phyloP scores from a whole-genome alignment of 1,140 invertebrate species.

The Carcinoscorpius rotundicauda region DNA sequence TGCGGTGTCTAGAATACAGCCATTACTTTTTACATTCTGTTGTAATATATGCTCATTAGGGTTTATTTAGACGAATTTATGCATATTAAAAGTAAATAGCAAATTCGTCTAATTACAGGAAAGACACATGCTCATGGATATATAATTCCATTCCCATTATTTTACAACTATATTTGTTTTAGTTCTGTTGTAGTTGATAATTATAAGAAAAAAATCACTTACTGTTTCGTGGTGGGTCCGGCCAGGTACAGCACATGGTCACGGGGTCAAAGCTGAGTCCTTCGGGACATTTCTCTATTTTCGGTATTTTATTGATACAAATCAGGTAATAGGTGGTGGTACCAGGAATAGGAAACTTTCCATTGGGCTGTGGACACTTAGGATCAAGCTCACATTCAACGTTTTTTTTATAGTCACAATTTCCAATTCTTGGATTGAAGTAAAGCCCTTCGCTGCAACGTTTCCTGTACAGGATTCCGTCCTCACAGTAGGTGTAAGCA shows the following conservation, averaged over 20 bases:
- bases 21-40: too few species aligned
- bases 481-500: slow-evolving; percentile 6
- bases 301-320: slow-evolving; percentile 23
- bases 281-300: slow-evolving; percentile 22
- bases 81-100: too few species aligned
- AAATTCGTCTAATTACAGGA: too few species aligned
- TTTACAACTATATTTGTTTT: too few species aligned
- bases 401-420: slow-evolving; percentile 7
- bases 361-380: slow-evolving; percentile 1
- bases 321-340: slow-evolving; percentile 23
- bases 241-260: background rate
- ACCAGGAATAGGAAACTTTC: slow-evolving; percentile 5
- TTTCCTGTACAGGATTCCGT: background rate
- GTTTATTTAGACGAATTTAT: too few species aligned
- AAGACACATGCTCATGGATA: too few species aligned
- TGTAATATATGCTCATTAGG: too few species aligned
- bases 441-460: slow-evolving; percentile 5
- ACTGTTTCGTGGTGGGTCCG: background rate
- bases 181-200: too few species aligned
- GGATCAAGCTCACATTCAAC: slow-evolving; percentile 1
- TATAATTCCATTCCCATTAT: too few species aligned
- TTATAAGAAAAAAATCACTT: too few species aligned
- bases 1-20: too few species aligned
- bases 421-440: slow-evolving; percentile 9
- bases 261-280: slow-evolving; percentile 8